Percentiles rank a stretch among this genome's conserved stretches.
Conservation (phyloP, 2,113 vertebrate species). For the Phainopepla nitens region DNA sequence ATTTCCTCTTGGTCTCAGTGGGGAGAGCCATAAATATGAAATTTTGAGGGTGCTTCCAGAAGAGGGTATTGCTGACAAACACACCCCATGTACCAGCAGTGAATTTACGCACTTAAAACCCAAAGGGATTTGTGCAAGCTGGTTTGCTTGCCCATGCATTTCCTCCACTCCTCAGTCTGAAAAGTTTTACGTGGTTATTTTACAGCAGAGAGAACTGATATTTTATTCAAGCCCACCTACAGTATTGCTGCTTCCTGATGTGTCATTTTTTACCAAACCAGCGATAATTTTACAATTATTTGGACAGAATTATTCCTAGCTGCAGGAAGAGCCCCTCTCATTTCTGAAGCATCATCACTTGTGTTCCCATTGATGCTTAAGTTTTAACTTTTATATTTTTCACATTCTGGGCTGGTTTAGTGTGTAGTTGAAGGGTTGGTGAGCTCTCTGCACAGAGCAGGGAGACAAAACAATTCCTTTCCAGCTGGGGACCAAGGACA, state of each 20-base stretch:
- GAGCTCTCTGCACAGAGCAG: too few species aligned
- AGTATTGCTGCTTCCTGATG: rapidly evolving
- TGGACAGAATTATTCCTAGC: rapidly evolving
- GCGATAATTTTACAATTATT: rapidly evolving
- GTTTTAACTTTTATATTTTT: too few species aligned
- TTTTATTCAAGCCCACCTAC: not conserved
- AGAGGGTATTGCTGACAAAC: not conserved
- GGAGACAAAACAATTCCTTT: too few species aligned
- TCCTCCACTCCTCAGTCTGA: not conserved
- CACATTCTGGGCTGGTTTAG: too few species aligned
- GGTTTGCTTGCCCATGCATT: rapidly evolving
- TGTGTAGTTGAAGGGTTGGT: too few species aligned
- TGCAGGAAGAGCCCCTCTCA: rapidly evolving
- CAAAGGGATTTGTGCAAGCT: not conserved
- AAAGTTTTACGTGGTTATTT: not conserved
- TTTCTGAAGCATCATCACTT: rapidly evolving
- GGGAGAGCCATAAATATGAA: rapidly evolving
- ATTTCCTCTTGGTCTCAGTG: not conserved
- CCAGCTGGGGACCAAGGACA: too few species aligned
- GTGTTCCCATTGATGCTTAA: not conserved
- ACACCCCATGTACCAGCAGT: rapidly evolving
- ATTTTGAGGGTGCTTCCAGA: not conserved
- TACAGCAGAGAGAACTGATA: not conserved
- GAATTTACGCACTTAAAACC: not conserved
- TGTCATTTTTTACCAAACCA: rapidly evolving